Percentiles rank a stretch among this genome's conserved stretches.
These are phyloP conservation scores for Cassiopea xamachana DNA, from an alignment of 30 jellyfish, hydroid and myxozoan species.

Conservation along the genomic window DNA sequence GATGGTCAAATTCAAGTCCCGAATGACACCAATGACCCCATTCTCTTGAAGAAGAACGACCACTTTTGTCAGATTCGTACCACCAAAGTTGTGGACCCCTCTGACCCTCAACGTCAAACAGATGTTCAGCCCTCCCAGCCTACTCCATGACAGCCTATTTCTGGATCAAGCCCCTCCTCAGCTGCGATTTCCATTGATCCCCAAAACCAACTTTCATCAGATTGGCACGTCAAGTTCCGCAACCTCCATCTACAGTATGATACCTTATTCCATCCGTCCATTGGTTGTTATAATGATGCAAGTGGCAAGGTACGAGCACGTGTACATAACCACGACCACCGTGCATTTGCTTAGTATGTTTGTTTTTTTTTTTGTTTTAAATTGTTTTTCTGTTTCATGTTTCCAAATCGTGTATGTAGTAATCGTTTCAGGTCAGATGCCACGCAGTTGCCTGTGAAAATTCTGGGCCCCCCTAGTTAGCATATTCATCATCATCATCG, in stretches of 20 bases:
- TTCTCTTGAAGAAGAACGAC: conserved; percentile 5
- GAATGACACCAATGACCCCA: conserved; percentile 14
- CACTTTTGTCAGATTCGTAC: conserved; percentile 32
- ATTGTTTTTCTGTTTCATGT: too few relatives aligned
- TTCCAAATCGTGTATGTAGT: too few relatives aligned
- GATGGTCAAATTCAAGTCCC: conserved; percentile 18
- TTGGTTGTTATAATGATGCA: conserved; percentile 66
- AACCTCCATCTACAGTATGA: neutral
- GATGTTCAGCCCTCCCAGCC: neutral
- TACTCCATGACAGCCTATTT: neutral
- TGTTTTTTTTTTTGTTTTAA: too few relatives aligned
- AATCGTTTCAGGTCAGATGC: too few relatives aligned
- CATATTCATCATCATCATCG: too few relatives aligned
- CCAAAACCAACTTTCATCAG: neutral
- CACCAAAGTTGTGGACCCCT: neutral
- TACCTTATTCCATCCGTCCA: conserved; percentile 34
- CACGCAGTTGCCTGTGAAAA: too few relatives aligned
- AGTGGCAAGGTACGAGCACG: conserved; percentile 50
- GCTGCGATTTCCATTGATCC: neutral
- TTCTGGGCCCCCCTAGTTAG: too few relatives aligned
- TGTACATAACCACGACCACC: too few relatives aligned
- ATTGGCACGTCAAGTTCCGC: neutral
- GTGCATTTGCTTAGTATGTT: too few relatives aligned
- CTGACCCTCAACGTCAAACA: neutral
- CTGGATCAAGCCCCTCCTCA: neutral